Evolutionary conservation across 2,113 vertebrate genomes (phyloP).

Genomic region (Psittacus erithacus): DNA sequence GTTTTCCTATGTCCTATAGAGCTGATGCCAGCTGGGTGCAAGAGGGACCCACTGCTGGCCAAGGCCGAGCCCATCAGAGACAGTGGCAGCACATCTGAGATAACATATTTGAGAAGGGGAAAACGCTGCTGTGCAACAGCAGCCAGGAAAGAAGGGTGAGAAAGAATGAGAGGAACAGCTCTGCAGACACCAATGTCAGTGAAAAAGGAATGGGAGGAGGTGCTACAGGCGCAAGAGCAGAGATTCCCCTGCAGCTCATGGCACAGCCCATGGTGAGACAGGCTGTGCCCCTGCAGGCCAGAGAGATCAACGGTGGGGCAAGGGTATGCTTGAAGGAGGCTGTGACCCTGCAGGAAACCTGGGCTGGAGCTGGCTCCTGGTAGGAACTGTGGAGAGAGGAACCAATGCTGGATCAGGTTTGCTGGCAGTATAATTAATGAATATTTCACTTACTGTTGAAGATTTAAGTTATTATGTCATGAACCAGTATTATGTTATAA

Average conservation of each 20-base stretch:
- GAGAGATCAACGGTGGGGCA: accelerated
- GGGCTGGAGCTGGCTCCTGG: neutral
- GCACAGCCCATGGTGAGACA: neutral
- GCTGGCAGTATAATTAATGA: neutral
- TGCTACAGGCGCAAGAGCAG: accelerated
- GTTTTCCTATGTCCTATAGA: accelerated
- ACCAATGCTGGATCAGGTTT: neutral
- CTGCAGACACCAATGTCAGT: neutral
- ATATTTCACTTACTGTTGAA: neutral
- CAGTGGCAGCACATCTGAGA: accelerated
- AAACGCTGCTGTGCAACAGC: neutral
- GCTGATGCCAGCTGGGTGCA: neutral
- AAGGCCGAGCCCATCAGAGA: accelerated
- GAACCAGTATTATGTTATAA: neutral
- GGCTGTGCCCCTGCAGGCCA: neutral
- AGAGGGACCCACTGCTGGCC: accelerated
- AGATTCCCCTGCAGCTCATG: neutral
- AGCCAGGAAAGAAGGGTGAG: neutral
- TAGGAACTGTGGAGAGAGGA: neutral
- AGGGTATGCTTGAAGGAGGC: neutral
- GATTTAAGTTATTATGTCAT: neutral
- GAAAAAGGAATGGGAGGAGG: neutral
- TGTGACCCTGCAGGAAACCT: neutral
- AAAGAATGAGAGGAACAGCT: neutral
- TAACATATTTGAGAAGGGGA: neutral